A percentile compares a stretch with the other conserved stretches of the same genome.
Conservation (phyloP, 1,140 invertebrate genomes). For the Antheraea mylitta region DNA sequence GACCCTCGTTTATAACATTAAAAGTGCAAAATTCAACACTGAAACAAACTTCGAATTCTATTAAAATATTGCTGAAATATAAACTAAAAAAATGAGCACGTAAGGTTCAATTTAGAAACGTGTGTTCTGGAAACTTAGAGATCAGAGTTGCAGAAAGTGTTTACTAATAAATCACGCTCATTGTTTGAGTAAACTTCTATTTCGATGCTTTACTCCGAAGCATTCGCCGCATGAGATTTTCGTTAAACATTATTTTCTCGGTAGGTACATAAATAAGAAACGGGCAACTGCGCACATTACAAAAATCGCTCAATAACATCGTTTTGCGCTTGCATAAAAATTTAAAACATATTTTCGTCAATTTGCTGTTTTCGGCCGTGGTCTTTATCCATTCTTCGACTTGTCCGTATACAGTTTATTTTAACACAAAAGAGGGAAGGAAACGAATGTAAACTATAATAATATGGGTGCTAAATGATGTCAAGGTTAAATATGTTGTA, state of each 20-base stretch:
- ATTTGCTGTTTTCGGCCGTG: not conserved
- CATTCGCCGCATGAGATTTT: conserved; percentile 43
- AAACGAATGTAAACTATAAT: conserved; percentile 2
- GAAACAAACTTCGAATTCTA: conserved; percentile 7
- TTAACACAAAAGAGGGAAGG: not conserved
- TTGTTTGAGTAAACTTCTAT: conserved; percentile 75
- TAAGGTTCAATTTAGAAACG: conserved; percentile 10
- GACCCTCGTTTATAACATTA: not conserved
- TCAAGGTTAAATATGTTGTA: conserved; percentile 1
- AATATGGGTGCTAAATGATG: conserved; percentile 2
- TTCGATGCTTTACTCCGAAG: conserved; percentile 68
- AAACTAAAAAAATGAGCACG: conserved; percentile 11
- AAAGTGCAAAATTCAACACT: conserved; percentile 3
- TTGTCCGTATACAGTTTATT: conserved; percentile 4
- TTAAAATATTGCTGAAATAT: conserved; percentile 17
- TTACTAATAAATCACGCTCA: conserved; percentile 73
- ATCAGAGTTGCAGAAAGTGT: conserved; percentile 56
- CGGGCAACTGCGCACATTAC: conserved; percentile 48
- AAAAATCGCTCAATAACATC: conserved; percentile 20
- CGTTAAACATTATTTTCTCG: conserved; percentile 56
- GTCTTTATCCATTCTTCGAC: conserved; percentile 2
- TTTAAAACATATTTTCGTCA: conserved; percentile 3
- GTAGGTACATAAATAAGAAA: conserved; percentile 34
- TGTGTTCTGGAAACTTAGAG: conserved; percentile 41
- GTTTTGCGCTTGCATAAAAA: conserved; percentile 1